Evolutionary conservation across 2,888 invertebrate species (phyloP).

Genomic region (Agrochola lota): DNA sequence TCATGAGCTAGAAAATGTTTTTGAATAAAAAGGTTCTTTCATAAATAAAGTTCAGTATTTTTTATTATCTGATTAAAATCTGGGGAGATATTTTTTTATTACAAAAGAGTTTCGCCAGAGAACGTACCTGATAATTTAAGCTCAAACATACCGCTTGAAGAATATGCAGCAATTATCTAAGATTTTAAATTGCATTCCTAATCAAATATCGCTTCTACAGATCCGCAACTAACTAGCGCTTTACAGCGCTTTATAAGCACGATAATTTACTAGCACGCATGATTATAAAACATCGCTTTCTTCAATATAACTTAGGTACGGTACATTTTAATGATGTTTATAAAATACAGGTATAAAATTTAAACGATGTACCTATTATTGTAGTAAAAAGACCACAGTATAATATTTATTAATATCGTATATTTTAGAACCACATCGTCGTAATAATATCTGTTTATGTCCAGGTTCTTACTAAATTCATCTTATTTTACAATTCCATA

Average conservation of each 20-base stretch:
- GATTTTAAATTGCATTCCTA: constrained; percentile 51
- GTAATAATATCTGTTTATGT: constrained; percentile 37
- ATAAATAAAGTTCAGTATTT: neutral
- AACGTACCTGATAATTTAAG: constrained; percentile 15
- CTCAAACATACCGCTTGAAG: constrained; percentile 20
- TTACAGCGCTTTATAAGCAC: constrained; percentile 47
- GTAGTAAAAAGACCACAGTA: constrained; percentile 40
- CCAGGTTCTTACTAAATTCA: constrained; percentile 1
- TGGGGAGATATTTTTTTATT: neutral
- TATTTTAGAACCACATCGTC: neutral
- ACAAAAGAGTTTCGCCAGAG: neutral
- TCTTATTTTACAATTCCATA: neutral
- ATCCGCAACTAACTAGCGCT: constrained; percentile 59
- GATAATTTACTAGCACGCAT: constrained; percentile 56
- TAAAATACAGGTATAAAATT: constrained; percentile 59
- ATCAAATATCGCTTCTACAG: constrained; percentile 53
- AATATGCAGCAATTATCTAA: constrained; percentile 23
- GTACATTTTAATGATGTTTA: constrained; percentile 59
- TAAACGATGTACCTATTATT: constrained; percentile 40
- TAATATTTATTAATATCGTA: constrained; percentile 49
- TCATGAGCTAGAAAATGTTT: neutral
- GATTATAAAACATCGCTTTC: constrained; percentile 60
- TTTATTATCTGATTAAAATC: neutral
- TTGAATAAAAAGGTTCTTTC: neutral
- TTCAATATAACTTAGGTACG: constrained; percentile 41